Conservation (phyloP, 64 coral and sea anemone genomes). For the Acropora tenuis region DNA sequence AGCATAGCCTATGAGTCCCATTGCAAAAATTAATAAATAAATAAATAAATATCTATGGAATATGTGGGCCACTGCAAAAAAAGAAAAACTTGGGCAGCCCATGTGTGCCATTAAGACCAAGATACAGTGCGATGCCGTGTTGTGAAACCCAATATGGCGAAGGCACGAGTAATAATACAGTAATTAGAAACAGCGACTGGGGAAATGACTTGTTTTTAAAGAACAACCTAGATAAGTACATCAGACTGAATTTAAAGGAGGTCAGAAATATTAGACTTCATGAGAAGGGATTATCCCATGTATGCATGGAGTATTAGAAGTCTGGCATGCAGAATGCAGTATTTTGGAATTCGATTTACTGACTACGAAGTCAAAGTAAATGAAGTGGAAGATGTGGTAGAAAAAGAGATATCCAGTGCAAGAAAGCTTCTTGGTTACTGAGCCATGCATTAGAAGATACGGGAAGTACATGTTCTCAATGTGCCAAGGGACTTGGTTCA, state of each 20-base stretch:
- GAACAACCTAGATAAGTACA: background rate
- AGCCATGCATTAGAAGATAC: conserved; percentile 40
- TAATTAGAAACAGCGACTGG: background rate
- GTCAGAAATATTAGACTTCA: background rate
- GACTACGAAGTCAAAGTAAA: background rate
- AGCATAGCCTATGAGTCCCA: conserved; percentile 42
- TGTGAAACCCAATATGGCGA: background rate
- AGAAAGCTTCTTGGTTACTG: conserved; percentile 45
- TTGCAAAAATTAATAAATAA: conserved; percentile 3
- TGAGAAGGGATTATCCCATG: conserved; percentile 16
- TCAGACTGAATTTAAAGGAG: background rate
- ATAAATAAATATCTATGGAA: background rate
- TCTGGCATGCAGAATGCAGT: conserved; percentile 39
- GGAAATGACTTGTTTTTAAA: conserved; percentile 6
- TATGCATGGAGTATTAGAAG: conserved; percentile 58
- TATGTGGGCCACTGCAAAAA: conserved; percentile 1
- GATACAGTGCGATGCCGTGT: background rate
- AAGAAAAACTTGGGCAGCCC: background rate
- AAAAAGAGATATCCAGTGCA: conserved; percentile 39
- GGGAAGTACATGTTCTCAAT: conserved; percentile 61
- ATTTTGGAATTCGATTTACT: conserved; percentile 42
- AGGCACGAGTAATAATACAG: background rate
- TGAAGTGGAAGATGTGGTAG: background rate
- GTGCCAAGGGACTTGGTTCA: conserved; percentile 53
- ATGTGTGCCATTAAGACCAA: background rate